Evolutionary conservation across 2,797 vertebrate genomes (phyloP), one percentile per base, ranked within the genome.

Genomic region (Ammospiza maritima): DNA sequence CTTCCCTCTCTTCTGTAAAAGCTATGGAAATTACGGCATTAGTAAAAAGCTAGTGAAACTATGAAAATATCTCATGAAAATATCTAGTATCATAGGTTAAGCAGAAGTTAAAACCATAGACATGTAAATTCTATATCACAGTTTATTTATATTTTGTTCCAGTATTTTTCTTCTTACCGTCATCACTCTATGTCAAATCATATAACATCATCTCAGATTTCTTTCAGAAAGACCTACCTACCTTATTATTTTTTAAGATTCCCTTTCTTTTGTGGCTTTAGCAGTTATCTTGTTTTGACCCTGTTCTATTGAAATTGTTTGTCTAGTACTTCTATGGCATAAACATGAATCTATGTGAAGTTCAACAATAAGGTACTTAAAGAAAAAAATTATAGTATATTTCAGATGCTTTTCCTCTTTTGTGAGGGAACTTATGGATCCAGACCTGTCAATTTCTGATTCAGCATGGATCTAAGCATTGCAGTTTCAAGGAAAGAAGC

Each of bases 1-100:
- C 15, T 71, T 4, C 3, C 12, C 5, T 3, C 8, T 30, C 26
- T 2, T 0, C 1, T 8, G 1, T 21, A 57, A 21, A 62, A 65
- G 32, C 7, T 47, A 48, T 30, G 16, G 29, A 61, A 72, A 80
- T 57, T 36, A 29, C 6, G 42, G 3, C 1, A 1, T 30, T 38
- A 61, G 15, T 45, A 67, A 34, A 85, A 89, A 40, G 1, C 2
- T 18, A 44, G 9, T 44, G 42, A 18, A 44, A 44, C 8, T 44
- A 44, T 44, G 42, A 19, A 44, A 44, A 44, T 44, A 44, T 60
- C 6, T 44, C 7, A 45, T 29, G 4, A 83, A 48, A 83, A 65
- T n/a, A 69, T 3, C 4, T 58, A n/a, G 42, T 23, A 65, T 16
- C 0, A 1, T 45, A 69, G 22, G 5, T 42, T 67, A 44, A 72